These are phyloP conservation scores for Cyanoderma ruficeps DNA, from an alignment of 2,113 vertebrate genomes.

Conservation along the genomic window DNA sequence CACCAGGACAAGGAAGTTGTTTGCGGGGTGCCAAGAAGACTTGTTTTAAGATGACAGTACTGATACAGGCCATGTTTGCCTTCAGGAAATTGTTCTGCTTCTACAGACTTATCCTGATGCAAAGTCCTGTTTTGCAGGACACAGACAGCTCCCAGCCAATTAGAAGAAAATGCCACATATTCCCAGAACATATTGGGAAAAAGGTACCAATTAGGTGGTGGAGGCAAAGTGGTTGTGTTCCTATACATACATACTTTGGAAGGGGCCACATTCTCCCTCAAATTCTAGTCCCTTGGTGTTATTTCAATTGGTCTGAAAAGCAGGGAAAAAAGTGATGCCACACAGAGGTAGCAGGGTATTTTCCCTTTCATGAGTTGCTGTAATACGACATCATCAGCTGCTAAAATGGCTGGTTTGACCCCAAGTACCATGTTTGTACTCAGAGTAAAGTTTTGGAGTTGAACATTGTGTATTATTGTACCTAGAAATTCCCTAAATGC, in stretches of 20 bases:
- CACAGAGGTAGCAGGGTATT: background rate
- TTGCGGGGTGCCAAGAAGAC: slow-evolving; percentile 10
- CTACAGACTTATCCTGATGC: background rate
- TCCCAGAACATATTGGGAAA: background rate
- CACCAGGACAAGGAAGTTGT: background rate
- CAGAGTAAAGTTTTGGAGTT: background rate
- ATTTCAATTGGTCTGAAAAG: background rate
- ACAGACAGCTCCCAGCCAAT: background rate
- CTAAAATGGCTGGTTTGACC: background rate
- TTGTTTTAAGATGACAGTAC: background rate
- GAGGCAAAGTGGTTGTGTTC: background rate
- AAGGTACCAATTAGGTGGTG: background rate
- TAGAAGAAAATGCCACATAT: background rate
- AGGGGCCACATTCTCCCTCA: background rate
- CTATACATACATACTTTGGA: background rate
- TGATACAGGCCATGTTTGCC: background rate
- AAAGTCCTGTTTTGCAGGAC: background rate
- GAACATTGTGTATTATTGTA: background rate
- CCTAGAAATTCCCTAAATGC: slow-evolving; percentile 29
- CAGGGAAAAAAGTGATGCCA: background rate
- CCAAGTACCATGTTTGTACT: slow-evolving; percentile 8
- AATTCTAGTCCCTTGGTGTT: background rate
- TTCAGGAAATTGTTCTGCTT: slow-evolving; percentile 29
- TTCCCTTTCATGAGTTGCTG: background rate
- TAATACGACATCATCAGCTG: background rate